Base-by-base conservation (phyloP, 2,888 invertebrate genomes). In the Drepana falcataria region DNA sequence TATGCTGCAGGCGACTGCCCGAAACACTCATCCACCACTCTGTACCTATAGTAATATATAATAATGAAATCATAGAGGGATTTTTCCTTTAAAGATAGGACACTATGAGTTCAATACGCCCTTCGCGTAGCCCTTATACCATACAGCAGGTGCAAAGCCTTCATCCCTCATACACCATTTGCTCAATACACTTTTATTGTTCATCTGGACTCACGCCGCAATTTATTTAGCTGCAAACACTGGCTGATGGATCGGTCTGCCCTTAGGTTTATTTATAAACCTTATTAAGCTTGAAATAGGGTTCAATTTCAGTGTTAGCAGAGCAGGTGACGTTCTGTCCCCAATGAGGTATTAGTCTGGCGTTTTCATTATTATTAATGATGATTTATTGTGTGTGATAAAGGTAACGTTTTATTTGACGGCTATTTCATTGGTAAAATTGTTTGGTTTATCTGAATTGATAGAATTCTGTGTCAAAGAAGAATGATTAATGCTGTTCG, bases 171-270 rank as follows among this genome's bases (percentile, higher is more conserved):
- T 57, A 59, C 51, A 47, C 59, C 54, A 52, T 55, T 60, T 53
- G 48, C 55, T 60, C 59, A 53, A 59, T 53, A 56, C 53, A 56
- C 55, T 55, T 61, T 63, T 65, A 64, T 56, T 60, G 59, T 47
- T 54, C 55, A 51, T 53, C 54, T 48, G 48, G 53, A 51, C 47
- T 40, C n/a, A 49, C 47, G n/a, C 54, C 47, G 40, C 55, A 51
- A 41, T 54, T 51, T 52, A 51, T 51, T 51, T 51, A 6, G 40
- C 51, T 51, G 51, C 3, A 34, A 41, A 41, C 51, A 41, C 35
- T 51, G 34, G 44, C 44, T 44, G 44, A 44, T 44, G 44, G 44
- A 44, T 40, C 34, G 51, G 49, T 37, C 40, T 51, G 21, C 49
- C 37, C 3, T 2, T 7, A n/a, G 35, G 40, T 3, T 34, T 3